Evolutionary conservation across 2,888 invertebrate genomes (phyloP), one percentile per base, ranked within the genome.

Genomic region (Plebejus argus): DNA sequence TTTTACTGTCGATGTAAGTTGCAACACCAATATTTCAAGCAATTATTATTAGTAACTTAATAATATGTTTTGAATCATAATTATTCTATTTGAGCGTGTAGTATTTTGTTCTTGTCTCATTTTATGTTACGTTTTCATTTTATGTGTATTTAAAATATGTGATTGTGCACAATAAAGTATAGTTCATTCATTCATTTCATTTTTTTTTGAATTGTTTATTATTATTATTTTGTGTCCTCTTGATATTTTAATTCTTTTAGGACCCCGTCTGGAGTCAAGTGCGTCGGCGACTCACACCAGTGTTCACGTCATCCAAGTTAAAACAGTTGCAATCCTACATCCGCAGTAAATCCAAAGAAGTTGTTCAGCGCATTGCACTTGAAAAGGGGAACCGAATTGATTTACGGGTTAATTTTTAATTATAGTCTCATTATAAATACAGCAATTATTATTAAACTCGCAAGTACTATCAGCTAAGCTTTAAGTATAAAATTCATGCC

Each of bases 231-330:
- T 83, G 78, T 39, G 15, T 45, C 70, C 10, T 76, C 3, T 20
- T 28, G 10, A 53, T 39, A 45, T 23, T 71, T 12, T 70, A 5
- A 53, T 12, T 58, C 20, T 71, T 53, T 39, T 72, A 80, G 86
- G 86, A 83, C 70, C 85, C 82, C 7, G 70, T 78, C 15, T 86
- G 85, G 85, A 78, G 82, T 0, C 61, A 70, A 0, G 58, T 85
- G 5, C 81, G 86, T 4, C 81, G 81, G 0, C 82, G 79, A 0
- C 71, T 86, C 45, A 83, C 84, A 0, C 76, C 80, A 1, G 77
- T 83, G 3, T 86, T 86, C 79, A 85, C 86, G 0, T 79, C 82
- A 1, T 80, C 85, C 5, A 85, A 84, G 58, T 79, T 86, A 10
- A 83, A 81, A 77, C 77, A 78, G 5, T n/a, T 84, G 23, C 81